Evolutionary conservation across 2,113 vertebrate species (phyloP).

Genomic region (Aspiorhynchus laticeps): DNA sequence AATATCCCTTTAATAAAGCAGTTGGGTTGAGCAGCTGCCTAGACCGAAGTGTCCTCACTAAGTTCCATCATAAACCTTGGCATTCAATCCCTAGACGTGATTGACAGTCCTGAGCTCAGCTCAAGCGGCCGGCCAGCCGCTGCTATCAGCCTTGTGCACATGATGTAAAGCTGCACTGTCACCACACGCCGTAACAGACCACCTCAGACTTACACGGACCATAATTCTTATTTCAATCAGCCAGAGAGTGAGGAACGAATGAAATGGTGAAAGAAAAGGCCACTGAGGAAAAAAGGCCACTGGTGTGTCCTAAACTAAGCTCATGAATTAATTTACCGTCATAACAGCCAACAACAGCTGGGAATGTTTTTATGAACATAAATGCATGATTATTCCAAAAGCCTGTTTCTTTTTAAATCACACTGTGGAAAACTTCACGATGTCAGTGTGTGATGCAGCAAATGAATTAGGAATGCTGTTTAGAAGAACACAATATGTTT

Average conservation of each 20-base stretch:
- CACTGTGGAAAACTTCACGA: not conserved
- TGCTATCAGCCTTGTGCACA: constrained; percentile 23
- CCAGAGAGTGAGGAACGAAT: not conserved
- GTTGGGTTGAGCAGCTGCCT: not conserved
- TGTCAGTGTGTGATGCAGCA: not conserved
- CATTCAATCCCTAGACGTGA: constrained; percentile 1
- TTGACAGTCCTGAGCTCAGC: constrained; percentile 15
- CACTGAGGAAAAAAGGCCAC: not conserved
- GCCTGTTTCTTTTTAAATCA: not conserved
- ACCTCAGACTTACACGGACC: constrained; percentile 35
- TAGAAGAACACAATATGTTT: not conserved
- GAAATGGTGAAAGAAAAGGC: constrained; percentile 11
- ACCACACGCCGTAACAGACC: constrained; percentile 31
- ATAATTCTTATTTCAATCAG: constrained; percentile 27
- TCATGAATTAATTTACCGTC: not conserved
- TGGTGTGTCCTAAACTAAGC: not conserved
- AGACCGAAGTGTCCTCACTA: not conserved
- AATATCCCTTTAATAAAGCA: not conserved
- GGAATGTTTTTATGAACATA: constrained; percentile 22
- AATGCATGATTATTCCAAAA: constrained; percentile 27
- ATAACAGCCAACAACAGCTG: constrained; percentile 16
- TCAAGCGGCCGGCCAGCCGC: not conserved
- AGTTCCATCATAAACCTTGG: constrained; percentile 28
- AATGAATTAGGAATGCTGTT: not conserved
- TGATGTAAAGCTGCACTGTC: constrained; percentile 36